These are phyloP conservation scores for Yoshiicerus persimilis DNA, from an alignment of 1,140 invertebrate species.

Conservation along the genomic window DNA sequence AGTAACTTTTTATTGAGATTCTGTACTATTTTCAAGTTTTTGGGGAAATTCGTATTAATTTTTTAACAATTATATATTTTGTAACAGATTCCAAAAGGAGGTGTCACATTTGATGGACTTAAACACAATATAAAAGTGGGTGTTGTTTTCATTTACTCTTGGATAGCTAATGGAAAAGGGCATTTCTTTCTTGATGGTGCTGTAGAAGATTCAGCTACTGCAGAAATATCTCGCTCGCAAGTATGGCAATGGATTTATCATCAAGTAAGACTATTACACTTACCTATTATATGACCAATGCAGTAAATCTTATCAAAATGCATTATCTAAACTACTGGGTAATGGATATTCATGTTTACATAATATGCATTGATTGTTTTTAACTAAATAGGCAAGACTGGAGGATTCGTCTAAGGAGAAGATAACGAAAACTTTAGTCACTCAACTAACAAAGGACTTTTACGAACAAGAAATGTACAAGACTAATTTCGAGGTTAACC, in stretches of 20 bases:
- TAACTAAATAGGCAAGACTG: slow-evolving; percentile 50
- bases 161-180: slow-evolving; percentile 65
- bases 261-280: slow-evolving; percentile 55
- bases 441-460: slow-evolving; percentile 50
- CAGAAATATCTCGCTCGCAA: slow-evolving; percentile 70
- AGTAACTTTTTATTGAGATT: too few species aligned
- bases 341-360: too few species aligned
- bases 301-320: too few species aligned
- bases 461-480: slow-evolving; percentile 35
- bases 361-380: neutral
- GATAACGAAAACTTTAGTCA: slow-evolving; percentile 57
- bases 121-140: slow-evolving; percentile 66
- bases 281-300: neutral
- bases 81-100: slow-evolving; percentile 61
- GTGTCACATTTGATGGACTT: slow-evolving; percentile 63
- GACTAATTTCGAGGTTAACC: neutral
- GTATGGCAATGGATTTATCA: slow-evolving; percentile 74
- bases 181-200: slow-evolving; percentile 66
- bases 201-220: slow-evolving; percentile 73
- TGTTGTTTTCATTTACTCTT: slow-evolving; percentile 67
- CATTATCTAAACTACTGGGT: too few species aligned
- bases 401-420: slow-evolving; percentile 54
- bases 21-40: too few species aligned
- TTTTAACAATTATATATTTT: slow-evolving; percentile 48
- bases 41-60: slow-evolving; percentile 55